Conservation (phyloP, 2,113 vertebrate genomes). For the Rynchops niger region DNA sequence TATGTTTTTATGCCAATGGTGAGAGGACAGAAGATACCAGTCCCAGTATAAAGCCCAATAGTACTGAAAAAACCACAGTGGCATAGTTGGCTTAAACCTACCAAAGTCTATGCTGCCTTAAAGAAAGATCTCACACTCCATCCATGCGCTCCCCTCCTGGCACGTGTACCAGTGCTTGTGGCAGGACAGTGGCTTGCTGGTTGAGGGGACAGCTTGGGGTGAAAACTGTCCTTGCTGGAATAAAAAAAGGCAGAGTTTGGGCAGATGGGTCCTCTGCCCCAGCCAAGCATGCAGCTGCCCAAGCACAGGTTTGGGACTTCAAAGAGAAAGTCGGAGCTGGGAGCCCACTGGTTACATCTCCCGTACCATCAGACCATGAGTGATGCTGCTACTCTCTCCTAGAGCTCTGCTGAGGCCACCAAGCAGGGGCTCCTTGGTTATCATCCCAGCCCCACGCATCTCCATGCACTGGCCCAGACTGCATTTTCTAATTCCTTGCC, state of each 20-base stretch:
- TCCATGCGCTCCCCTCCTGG: rapidly evolving
- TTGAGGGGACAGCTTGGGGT: neutral
- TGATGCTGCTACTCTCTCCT: neutral
- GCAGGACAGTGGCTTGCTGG: neutral
- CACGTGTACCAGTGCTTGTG: rapidly evolving
- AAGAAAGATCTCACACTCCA: neutral
- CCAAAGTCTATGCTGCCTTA: neutral
- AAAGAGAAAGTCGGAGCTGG: neutral
- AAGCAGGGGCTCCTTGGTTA: neutral
- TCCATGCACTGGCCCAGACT: too few species aligned
- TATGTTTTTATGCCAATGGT: neutral
- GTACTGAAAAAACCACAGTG: rapidly evolving
- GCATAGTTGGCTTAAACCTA: neutral
- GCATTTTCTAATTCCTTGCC: neutral
- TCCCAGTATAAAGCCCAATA: neutral
- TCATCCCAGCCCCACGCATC: neutral
- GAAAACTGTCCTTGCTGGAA: neutral
- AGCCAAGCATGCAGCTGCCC: neutral
- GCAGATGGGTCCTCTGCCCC: neutral
- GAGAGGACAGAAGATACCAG: neutral
- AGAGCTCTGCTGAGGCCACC: neutral
- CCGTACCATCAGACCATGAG: neutral
- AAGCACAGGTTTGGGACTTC: neutral
- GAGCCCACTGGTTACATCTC: neutral
- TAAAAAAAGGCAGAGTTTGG: neutral